Evolutionary conservation across 2,888 invertebrate genomes (phyloP), one percentile per base, ranked within the genome.

Genomic region (Morpho helenor): DNA sequence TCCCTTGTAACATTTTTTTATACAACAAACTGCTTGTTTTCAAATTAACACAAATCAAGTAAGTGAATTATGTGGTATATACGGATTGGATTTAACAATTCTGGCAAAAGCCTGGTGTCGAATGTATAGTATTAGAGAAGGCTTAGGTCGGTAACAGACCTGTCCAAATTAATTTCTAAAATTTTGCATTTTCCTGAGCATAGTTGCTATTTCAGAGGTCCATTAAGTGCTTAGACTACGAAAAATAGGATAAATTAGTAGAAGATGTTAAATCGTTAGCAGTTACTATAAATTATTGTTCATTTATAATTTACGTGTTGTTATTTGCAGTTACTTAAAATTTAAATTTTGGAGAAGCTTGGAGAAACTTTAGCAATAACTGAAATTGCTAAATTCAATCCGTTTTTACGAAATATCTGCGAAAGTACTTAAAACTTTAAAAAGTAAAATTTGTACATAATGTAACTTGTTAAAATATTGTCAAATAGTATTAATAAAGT

Each of bases 401-500:
- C 58, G 63, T 57, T 7, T 42, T 10, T n/a, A 42, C n/a, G 8
- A 23, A 42, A 23, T 48, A 4, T 47, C n/a, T 63, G 31, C 31
- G 43, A 58, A 61, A 48, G 55, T 52, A 31, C 31, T 31, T 31
- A 57, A 57, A 51, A 40, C 56, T 59, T 59, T 53, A 47, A 59
- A 64, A 65, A 61, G 16, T 16, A 66, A 57, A 63, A 84, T 87
- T 87, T 89, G 88, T 88, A 89, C 81, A 88, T 88, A 89, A 74
- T 76, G 79, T 73, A 73, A 79, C 80, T 86, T 86, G 87, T 89
- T 88, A 86, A 79, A 78, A 84, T 85, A 85, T 84, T 86, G 84
- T 85, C 83, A 78, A 54, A 86, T 88, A 87, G 89, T 82, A 80
- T 84, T 87, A 88, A 84, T 88, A 88, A 88, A 82, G 42, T 87